A percentile compares a stretch with the other conserved stretches of the same genome.
phyloP scores from a whole-genome alignment of 92 coral and sea anemone species.

The Porites cylindrica region DNA sequence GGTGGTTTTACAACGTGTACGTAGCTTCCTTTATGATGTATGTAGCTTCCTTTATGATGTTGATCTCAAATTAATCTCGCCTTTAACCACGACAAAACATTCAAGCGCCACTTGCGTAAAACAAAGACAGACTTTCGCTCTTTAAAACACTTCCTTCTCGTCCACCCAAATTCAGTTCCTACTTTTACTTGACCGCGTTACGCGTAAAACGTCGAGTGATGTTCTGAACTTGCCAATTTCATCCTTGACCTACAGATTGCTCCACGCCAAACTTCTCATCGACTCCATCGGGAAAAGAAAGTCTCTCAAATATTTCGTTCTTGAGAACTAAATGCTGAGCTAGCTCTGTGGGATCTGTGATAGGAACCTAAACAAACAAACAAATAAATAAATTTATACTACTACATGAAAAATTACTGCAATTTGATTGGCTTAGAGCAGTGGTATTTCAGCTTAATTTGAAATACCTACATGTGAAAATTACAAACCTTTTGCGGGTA shows the following conservation, averaged over 20 bases:
- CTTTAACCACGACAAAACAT: not conserved
- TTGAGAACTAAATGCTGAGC: constrained; percentile 75
- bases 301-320: constrained; percentile 75
- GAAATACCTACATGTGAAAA: too few relatives aligned
- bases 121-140: not conserved
- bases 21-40: not conserved
- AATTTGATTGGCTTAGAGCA: too few relatives aligned
- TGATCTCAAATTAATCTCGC: not conserved
- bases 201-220: not conserved
- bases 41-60: not conserved
- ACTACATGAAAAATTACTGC: too few relatives aligned
- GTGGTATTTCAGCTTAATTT: too few relatives aligned
- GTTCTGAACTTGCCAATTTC: not conserved
- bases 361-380: constrained; percentile 64
- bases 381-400: not conserved
- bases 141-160: not conserved
- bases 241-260: not conserved
- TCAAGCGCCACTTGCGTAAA: not conserved
- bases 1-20: too few relatives aligned
- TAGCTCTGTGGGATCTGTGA: constrained; percentile 82
- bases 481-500: too few relatives aligned
- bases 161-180: not conserved
- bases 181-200: not conserved
- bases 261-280: constrained; percentile 52
- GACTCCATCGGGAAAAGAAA: constrained; percentile 81